Evolutionary conservation across 2,888 invertebrate species (phyloP).

Genomic region (Lasioglossum zephyrum): DNA sequence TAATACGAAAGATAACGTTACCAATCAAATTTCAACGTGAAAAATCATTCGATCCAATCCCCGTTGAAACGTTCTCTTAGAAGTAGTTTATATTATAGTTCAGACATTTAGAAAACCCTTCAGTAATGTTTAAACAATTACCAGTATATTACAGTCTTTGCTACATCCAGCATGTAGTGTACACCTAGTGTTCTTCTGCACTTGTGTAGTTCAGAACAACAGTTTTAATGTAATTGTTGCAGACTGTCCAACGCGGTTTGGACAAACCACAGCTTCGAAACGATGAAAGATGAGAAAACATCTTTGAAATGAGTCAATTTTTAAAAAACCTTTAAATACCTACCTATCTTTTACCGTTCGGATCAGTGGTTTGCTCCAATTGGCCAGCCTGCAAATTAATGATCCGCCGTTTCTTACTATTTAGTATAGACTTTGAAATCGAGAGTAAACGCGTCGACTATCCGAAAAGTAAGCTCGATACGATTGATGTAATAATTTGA

Average conservation of each 20-base stretch:
- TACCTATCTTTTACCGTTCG: neutral
- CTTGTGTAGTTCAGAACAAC: constrained; percentile 59
- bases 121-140: constrained; percentile 8
- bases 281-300: neutral
- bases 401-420: neutral
- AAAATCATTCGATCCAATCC: neutral
- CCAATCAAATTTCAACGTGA: neutral
- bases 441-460: neutral
- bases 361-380: neutral
- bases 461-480: neutral
- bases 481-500: constrained; percentile 16
- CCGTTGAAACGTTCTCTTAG: constrained; percentile 11
- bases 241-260: neutral
- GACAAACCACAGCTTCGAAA: neutral
- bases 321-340: no score
- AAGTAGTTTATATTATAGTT: constrained; percentile 35
- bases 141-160: constrained; percentile 56
- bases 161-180: constrained; percentile 75
- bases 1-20: neutral
- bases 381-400: neutral
- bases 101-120: constrained; percentile 1
- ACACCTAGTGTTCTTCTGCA: constrained; percentile 70
- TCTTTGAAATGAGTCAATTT: neutral
- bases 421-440: neutral
- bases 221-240: constrained; percentile 24